Percentiles rank a stretch among this genome's conserved stretches.
phyloP scores from a whole-genome alignment of 2,797 vertebrate genomes.

The Furcifer pardalis region DNA sequence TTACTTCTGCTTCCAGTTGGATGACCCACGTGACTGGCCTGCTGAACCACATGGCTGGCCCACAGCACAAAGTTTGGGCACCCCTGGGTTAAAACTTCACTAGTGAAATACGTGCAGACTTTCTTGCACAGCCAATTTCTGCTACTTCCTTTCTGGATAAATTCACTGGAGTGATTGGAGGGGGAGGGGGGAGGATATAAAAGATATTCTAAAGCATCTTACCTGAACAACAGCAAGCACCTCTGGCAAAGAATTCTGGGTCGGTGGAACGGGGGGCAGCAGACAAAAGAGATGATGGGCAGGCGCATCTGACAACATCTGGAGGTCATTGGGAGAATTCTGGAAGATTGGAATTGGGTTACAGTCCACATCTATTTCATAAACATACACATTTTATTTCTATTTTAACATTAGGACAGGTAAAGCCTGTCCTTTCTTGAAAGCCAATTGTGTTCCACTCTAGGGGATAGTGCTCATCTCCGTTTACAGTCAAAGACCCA shows the following conservation, averaged over 20 bases:
- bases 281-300: slow-evolving; percentile 98
- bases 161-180: neutral
- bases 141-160: no score
- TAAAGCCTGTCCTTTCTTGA: no score
- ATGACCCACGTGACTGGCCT: no score
- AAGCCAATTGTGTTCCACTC: no score
- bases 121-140: neutral
- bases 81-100: no score
- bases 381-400: neutral
- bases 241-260: slow-evolving; percentile 94
- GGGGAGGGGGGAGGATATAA: rapidly evolving
- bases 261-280: slow-evolving; percentile 91
- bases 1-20: no score
- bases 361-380: neutral
- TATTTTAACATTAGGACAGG: no score
- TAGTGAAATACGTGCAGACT: neutral
- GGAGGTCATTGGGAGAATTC: slow-evolving; percentile 98
- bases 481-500: no score
- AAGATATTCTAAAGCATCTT: neutral
- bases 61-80: no score
- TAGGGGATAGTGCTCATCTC: no score
- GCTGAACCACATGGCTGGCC: no score
- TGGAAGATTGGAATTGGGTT: slow-evolving; percentile 59
- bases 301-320: slow-evolving; percentile 96
- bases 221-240: slow-evolving; percentile 97